phyloP scores from a whole-genome alignment of 2,797 vertebrate species.

The Poeciliopsis paucimaculata region DNA sequence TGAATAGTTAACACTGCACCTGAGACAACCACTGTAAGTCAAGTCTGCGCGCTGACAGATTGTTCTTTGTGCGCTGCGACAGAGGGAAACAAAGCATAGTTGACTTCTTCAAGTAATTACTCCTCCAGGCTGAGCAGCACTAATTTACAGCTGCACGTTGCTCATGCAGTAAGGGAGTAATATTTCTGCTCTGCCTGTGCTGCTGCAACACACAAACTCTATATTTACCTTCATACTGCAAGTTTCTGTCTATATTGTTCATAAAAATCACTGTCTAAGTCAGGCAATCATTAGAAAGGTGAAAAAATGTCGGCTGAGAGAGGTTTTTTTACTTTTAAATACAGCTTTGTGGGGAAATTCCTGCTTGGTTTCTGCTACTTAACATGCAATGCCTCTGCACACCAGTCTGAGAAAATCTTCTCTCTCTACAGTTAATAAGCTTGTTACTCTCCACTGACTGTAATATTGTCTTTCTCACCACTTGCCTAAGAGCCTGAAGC shows the following conservation, averaged over 20 bases:
- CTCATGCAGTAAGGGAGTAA: constrained; percentile 27
- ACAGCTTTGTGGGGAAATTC: constrained; percentile 45
- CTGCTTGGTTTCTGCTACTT: constrained; percentile 45
- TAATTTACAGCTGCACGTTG: constrained; percentile 57
- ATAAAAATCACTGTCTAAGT: neutral
- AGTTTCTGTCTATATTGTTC: neutral
- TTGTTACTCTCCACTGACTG: constrained; percentile 75
- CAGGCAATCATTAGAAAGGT: constrained; percentile 5
- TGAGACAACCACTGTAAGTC: constrained; percentile 41
- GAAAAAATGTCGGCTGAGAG: constrained; percentile 37
- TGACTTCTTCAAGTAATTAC: constrained; percentile 61
- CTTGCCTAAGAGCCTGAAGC: constrained; percentile 58
- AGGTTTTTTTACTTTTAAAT: constrained; percentile 35
- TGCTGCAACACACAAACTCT: neutral
- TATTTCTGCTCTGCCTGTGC: constrained; percentile 5
- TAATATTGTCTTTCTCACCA: constrained; percentile 73
- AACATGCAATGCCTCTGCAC: constrained; percentile 52
- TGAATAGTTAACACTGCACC: constrained; percentile 39
- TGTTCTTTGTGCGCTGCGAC: constrained; percentile 49
- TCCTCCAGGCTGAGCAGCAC: constrained; percentile 47
- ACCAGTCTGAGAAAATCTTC: constrained; percentile 43
- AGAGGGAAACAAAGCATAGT: constrained; percentile 63
- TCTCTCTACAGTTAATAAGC: constrained; percentile 71
- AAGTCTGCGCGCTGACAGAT: constrained; percentile 46
- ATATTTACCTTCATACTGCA: neutral